Conservation (phyloP, 2,888 invertebrate species). For the Idaea biselata region DNA sequence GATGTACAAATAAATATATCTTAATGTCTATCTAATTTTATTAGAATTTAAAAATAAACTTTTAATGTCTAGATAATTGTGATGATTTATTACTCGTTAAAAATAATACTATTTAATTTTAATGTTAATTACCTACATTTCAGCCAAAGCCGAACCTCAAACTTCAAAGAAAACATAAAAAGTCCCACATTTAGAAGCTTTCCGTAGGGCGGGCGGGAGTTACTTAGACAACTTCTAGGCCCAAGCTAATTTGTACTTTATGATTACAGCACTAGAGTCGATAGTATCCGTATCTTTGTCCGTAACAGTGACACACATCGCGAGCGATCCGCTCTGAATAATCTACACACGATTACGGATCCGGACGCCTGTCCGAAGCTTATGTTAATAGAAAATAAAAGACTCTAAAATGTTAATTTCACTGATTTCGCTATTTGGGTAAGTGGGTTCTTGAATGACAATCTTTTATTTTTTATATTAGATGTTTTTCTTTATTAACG, state of each 20-base stretch:
- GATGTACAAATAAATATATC: too few species aligned
- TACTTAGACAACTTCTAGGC: constrained; percentile 20
- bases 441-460: constrained; percentile 16
- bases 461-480: background rate
- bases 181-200: constrained; percentile 20
- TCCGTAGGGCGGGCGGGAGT: constrained; percentile 26
- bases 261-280: constrained; percentile 8
- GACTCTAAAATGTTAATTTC: constrained; percentile 22
- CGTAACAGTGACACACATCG: constrained; percentile 33
- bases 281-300: constrained; percentile 10
- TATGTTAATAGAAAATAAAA: constrained; percentile 12
- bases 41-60: background rate
- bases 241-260: constrained; percentile 11
- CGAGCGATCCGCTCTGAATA: constrained; percentile 52
- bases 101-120: too few species aligned
- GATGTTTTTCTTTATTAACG: background rate
- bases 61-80: background rate
- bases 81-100: constrained; percentile 4
- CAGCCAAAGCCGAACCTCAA: background rate
- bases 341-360: constrained; percentile 28
- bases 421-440: constrained; percentile 15
- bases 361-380: constrained; percentile 23
- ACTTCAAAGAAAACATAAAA: constrained; percentile 21
- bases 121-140: too few species aligned
- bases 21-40: background rate